A percentile compares a stretch with the other conserved stretches of the same genome.
phyloP scores from a whole-genome alignment of 2,797 vertebrate genomes.

The Ptychadena robeensis region DNA sequence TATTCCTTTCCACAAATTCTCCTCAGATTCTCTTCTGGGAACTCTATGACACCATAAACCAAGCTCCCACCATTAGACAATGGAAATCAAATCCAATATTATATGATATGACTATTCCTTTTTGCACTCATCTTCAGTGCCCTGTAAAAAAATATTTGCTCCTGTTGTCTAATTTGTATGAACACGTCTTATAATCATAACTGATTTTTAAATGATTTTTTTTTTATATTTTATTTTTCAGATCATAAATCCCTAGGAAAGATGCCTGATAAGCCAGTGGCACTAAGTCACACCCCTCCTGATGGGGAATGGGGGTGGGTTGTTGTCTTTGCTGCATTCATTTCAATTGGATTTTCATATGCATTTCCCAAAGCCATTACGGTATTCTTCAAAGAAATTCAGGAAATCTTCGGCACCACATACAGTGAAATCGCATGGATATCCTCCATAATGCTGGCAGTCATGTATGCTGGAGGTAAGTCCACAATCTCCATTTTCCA shows the following conservation, averaged over 20 bases:
- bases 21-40: too few species aligned
- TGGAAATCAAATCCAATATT: too few species aligned
- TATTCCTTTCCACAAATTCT: too few species aligned
- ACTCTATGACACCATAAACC: too few species aligned
- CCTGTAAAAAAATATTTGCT: background rate
- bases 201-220: background rate
- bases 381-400: conserved; percentile 96
- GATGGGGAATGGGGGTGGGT: conserved; percentile 97
- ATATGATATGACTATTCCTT: too few species aligned
- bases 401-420: conserved; percentile 86
- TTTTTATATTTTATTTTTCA: conserved; percentile 44
- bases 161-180: background rate
- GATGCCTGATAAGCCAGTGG: conserved; percentile 44
- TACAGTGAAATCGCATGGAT: conserved; percentile 96
- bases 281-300: conserved; percentile 76
- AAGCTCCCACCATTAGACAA: too few species aligned
- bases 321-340: conserved; percentile 88
- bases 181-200: background rate
- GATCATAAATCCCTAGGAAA: background rate
- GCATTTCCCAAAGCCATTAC: conserved; percentile 96
- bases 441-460: conserved; percentile 95
- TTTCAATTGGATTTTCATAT: conserved; percentile 98
- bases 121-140: too few species aligned
- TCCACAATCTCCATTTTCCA: background rate
- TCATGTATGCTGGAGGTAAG: conserved; percentile 98